These are phyloP conservation scores for Torymus tubicola DNA, from an alignment of 2,888 invertebrate genomes.

Conservation along the genomic window DNA sequence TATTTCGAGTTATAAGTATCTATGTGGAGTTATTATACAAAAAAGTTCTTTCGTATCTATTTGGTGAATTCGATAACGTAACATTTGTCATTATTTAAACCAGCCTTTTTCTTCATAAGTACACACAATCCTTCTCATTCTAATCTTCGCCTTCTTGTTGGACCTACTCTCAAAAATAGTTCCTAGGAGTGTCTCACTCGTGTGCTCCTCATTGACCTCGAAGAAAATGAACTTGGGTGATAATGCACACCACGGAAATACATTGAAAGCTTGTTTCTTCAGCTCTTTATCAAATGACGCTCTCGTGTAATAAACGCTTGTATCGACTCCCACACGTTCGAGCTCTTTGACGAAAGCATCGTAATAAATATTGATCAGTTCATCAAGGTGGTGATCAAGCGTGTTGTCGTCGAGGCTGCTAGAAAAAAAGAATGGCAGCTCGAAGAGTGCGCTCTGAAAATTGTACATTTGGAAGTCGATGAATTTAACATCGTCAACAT, in stretches of 20 bases:
- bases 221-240: slow-evolving; percentile 6
- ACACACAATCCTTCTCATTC: neutral
- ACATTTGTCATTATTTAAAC: neutral
- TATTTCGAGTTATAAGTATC: too few relatives aligned
- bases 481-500: slow-evolving; percentile 78
- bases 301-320: slow-evolving; percentile 61
- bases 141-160: neutral
- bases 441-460: slow-evolving; percentile 77
- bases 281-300: slow-evolving; percentile 63
- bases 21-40: too few relatives aligned
- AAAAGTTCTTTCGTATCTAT: too few relatives aligned
- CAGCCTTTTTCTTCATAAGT: slow-evolving; percentile 22
- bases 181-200: neutral
- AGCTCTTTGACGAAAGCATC: slow-evolving; percentile 76
- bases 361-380: slow-evolving; percentile 78
- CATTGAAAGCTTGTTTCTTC: slow-evolving; percentile 58
- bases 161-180: neutral
- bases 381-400: slow-evolving; percentile 75
- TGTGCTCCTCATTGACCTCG: neutral
- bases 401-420: slow-evolving; percentile 77
- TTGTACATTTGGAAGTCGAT: slow-evolving; percentile 80
- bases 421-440: slow-evolving; percentile 79
- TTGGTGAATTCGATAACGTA: too few relatives aligned
- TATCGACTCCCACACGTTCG: slow-evolving; percentile 73
- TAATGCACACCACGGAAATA: slow-evolving; percentile 64